Percentiles rank a stretch among this genome's conserved stretches.
Conservation (phyloP, 2,888 invertebrate genomes). For the Oxytorus armatus region DNA sequence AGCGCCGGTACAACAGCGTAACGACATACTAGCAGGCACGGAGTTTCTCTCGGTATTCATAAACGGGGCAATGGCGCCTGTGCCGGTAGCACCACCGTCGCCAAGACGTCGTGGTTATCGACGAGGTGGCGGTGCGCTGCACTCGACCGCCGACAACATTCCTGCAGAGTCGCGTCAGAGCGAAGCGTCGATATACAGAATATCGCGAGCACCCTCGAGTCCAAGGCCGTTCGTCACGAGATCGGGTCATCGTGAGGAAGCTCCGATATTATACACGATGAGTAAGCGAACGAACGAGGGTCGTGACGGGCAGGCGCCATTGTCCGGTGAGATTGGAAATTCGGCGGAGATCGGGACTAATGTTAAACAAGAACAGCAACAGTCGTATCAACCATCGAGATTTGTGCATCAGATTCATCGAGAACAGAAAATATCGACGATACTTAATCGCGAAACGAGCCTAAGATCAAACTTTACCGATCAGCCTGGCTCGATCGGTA, state of each 20-base stretch:
- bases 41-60: slow-evolving; percentile 85
- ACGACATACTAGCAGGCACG: slow-evolving; percentile 84
- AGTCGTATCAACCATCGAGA: slow-evolving; percentile 46
- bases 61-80: slow-evolving; percentile 83
- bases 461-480: slow-evolving; percentile 68
- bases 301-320: slow-evolving; percentile 75
- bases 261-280: slow-evolving; percentile 79
- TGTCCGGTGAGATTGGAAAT: slow-evolving; percentile 78
- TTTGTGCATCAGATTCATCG: slow-evolving; percentile 42
- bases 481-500: slow-evolving; percentile 34
- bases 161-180: slow-evolving; percentile 81
- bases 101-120: slow-evolving; percentile 73
- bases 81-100: slow-evolving; percentile 70
- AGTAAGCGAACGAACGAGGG: slow-evolving; percentile 78
- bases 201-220: slow-evolving; percentile 80
- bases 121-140: slow-evolving; percentile 67
- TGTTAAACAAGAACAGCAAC: slow-evolving; percentile 45
- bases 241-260: slow-evolving; percentile 74
- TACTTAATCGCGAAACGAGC: slow-evolving; percentile 36
- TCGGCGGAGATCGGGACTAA: slow-evolving; percentile 51
- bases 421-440: slow-evolving; percentile 41
- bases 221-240: slow-evolving; percentile 69
- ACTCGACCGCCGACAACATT: slow-evolving; percentile 76
- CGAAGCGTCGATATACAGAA: slow-evolving; percentile 82
- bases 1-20: slow-evolving; percentile 75